Percentiles rank a stretch among this genome's conserved stretches.
Conservation (phyloP, 1,140 invertebrate genomes). For the Orchestia grillus region DNA sequence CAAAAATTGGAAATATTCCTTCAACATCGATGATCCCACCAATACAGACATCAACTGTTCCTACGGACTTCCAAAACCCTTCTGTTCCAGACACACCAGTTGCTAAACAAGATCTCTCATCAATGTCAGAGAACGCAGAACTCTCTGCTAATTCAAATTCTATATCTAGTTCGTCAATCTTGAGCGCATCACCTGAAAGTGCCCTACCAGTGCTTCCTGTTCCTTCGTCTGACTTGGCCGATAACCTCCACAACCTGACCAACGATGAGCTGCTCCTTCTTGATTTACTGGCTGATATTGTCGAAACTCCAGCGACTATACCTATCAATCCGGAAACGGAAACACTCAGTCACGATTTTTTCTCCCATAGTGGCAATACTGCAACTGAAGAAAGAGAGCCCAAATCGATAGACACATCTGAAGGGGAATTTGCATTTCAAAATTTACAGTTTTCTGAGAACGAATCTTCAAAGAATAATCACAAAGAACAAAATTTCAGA, state of each 20-base stretch:
- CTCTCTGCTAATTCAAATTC: not conserved
- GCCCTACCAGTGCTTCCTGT: not conserved
- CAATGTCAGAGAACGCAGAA: not conserved
- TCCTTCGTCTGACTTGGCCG: not conserved
- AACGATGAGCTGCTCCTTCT: slow-evolving; percentile 36
- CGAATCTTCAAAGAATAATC: not conserved
- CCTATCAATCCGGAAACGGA: not conserved
- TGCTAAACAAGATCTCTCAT: not conserved
- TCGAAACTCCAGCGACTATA: not conserved
- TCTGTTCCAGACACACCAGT: not conserved
- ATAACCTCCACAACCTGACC: slow-evolving; percentile 1
- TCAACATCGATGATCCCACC: not conserved
- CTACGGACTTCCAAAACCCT: not conserved
- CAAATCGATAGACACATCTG: not conserved
- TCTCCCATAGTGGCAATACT: not conserved
- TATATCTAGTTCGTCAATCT: not conserved
- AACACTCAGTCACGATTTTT: not conserved
- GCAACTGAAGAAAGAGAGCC: not conserved
- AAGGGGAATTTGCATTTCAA: not conserved
- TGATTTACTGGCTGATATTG: slow-evolving; percentile 1
- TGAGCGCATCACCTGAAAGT: not conserved
- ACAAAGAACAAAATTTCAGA: not conserved
- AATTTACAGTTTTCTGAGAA: not conserved
- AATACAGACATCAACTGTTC: not conserved
- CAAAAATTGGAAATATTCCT: not conserved